Evolutionary conservation across 2,113 vertebrate species (phyloP), one percentile per base, ranked within the genome.

Genomic region (Hydrochoerus hydrochaeris): DNA sequence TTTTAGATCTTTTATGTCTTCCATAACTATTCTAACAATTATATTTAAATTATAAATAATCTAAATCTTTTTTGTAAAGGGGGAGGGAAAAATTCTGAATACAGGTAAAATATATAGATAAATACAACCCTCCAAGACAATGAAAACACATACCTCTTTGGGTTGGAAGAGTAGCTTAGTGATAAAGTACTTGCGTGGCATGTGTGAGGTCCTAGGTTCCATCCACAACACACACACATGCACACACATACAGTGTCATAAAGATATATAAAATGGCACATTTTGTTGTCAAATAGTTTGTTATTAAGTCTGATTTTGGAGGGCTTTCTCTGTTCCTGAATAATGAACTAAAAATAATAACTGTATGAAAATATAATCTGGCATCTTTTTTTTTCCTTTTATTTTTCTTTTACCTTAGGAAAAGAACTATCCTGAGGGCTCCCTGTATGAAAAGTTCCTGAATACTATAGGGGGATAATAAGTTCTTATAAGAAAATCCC

Each of bases 371-470:
- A 95, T 85, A 38, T 87, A 88, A 85, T 94, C 54, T 82, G 35
- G 1, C 91, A 4, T 83, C 38, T 80, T 85, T 88, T 89, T n/a
- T 88, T 89, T n/a, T 69, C 20, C 82, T 94, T 95, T 86, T 95
- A n/a, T 93, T 86, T 96, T 97, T 89, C 30, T 95, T 41, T 13
- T 78, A 24, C 84, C 44, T 94, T 81, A 69, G 93, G 88, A 89
- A 85, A 80, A 90, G 86, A 67, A 14, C 82, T 49, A 52, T 63
- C 85, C 57, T 88, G 41, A 95, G 28, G 44, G n/a, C 26, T 35
- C 49, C 35, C 16, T 78, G 14, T 60, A 8, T 52, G 49, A 84
- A 92, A 28, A 35, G 11, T 35, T 14, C 17, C 63, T 86, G 58
- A 94, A 80, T 52, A 49, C 54, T 63, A 30, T 20, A 85, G 19